Conservation (phyloP, 1,140 invertebrate species). For the Mesaphorura yosii region DNA sequence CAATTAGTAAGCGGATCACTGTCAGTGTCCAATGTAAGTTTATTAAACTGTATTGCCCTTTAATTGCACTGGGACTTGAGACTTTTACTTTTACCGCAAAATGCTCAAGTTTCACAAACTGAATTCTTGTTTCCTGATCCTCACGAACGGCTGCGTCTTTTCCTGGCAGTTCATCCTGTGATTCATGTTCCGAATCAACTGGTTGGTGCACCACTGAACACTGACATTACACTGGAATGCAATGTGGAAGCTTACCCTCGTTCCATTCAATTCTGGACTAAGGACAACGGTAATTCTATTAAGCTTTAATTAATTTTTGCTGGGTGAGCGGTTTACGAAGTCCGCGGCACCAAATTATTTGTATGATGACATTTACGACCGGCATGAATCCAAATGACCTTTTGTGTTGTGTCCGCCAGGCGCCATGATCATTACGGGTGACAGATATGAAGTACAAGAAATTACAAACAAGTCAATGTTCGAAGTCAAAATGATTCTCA, state of each 20-base stretch:
- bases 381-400: no score
- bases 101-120: no score
- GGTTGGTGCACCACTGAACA: slow-evolving; percentile 70
- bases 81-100: no score
- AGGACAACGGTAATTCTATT: slow-evolving; percentile 22
- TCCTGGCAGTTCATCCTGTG: slow-evolving; percentile 70
- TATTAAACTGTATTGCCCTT: neutral
- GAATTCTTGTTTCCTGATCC: neutral
- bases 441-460: slow-evolving; percentile 67
- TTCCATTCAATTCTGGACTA: slow-evolving; percentile 29
- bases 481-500: slow-evolving; percentile 70
- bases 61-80: no score
- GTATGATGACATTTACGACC: neutral
- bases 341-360: neutral
- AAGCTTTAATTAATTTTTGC: neutral
- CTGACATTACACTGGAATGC: slow-evolving; percentile 76
- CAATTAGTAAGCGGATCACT: slow-evolving; percentile 68
- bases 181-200: slow-evolving; percentile 81
- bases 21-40: slow-evolving; percentile 75
- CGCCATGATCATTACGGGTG: slow-evolving; percentile 69
- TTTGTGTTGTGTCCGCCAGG: no score
- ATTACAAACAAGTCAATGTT: slow-evolving; percentile 56
- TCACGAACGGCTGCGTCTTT: no score
- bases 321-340: no score
- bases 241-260: slow-evolving; percentile 71